Evolutionary conservation across 1,140 invertebrate genomes (phyloP).

Genomic region (Ceratosolen fusciceps): DNA sequence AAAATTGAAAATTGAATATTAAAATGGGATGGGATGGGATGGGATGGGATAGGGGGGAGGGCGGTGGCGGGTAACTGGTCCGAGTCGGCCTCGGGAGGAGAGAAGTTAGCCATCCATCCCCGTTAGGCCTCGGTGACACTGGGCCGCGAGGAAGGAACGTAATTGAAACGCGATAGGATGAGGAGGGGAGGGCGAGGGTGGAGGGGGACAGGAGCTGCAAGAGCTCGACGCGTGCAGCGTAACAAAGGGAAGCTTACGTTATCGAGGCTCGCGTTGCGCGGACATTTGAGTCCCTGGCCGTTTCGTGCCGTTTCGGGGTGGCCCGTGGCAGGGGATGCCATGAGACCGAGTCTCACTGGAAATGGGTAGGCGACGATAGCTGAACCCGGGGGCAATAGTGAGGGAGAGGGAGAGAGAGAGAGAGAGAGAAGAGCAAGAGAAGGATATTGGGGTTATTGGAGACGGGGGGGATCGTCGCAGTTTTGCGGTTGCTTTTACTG

Average conservation of each 20-base stretch:
- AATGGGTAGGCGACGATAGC: not conserved
- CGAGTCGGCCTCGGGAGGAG: not conserved
- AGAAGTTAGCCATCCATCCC: no score
- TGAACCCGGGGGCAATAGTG: not conserved
- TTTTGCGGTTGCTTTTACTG: constrained; percentile 21
- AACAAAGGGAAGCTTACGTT: constrained; percentile 22
- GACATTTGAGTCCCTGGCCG: constrained; percentile 33
- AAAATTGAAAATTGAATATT: not conserved
- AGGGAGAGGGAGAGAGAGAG: not conserved
- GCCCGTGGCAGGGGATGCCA: no score
- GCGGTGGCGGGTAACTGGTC: no score
- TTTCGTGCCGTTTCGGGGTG: not conserved
- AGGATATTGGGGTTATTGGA: constrained; percentile 12
- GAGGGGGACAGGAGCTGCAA: no score
- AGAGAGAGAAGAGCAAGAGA: not conserved
- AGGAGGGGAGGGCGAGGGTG: not conserved
- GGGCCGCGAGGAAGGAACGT: not conserved
- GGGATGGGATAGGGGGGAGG: no score
- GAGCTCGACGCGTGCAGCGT: not conserved
- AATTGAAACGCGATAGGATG: constrained; percentile 33
- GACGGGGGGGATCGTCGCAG: not conserved
- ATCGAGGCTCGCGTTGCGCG: constrained; percentile 28
- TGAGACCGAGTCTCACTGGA: no score
- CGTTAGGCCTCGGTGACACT: no score
- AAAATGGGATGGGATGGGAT: not conserved